Percentiles rank a stretch among this genome's conserved stretches.
Conservation (phyloP, 2,888 invertebrate species). For the Hirtodrosophila duncani region DNA sequence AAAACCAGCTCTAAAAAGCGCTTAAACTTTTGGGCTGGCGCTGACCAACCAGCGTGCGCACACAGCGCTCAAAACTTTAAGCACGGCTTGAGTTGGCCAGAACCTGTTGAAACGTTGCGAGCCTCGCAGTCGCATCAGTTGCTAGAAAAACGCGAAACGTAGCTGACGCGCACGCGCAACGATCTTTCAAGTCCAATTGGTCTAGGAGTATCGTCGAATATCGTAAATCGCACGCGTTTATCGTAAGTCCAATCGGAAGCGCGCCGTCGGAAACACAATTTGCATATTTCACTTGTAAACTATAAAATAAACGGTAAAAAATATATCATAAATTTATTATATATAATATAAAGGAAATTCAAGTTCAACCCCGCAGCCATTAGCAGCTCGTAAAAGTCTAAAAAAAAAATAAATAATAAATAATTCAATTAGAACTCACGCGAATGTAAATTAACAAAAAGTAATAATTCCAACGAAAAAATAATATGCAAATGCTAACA, state of each 20-base stretch:
- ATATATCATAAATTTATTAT: background rate
- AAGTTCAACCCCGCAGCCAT: conserved; percentile 37
- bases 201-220: conserved; percentile 20
- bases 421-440: conserved; percentile 45
- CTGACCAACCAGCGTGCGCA: conserved; percentile 46
- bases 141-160: conserved; percentile 51
- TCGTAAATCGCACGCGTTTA: conserved; percentile 28
- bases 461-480: conserved; percentile 18
- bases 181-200: conserved; percentile 28
- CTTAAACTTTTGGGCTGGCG: conserved; percentile 8
- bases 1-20: conserved; percentile 47
- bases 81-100: conserved; percentile 27
- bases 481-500: conserved; percentile 27
- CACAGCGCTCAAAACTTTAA: conserved; percentile 51
- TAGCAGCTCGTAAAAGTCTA: conserved; percentile 41
- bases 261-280: conserved; percentile 40
- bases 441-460: conserved; percentile 43
- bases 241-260: conserved; percentile 18
- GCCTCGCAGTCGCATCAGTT: conserved; percentile 38
- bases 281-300: too few species aligned
- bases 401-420: conserved; percentile 22
- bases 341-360: conserved; percentile 7
- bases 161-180: conserved; percentile 61
- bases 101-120: conserved; percentile 19
- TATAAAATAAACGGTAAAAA: background rate